These are phyloP conservation scores for Pseudomyrmex dendroicus DNA, from an alignment of 1,140 invertebrate genomes.

Conservation along the genomic window DNA sequence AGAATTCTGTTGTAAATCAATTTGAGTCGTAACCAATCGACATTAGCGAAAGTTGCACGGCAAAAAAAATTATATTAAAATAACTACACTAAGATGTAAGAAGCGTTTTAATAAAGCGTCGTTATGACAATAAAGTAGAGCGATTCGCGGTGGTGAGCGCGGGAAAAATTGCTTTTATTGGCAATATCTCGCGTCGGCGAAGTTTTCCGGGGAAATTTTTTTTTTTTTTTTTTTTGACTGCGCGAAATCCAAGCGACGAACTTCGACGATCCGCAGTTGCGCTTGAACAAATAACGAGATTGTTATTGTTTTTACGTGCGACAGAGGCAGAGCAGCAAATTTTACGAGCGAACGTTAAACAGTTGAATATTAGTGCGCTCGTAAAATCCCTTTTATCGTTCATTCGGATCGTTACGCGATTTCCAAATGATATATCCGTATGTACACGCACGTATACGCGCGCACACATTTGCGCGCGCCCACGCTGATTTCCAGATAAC, in stretches of 20 bases:
- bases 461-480: too few relatives aligned
- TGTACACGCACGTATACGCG: not conserved
- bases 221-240: conserved; percentile 16
- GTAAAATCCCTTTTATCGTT: conserved; percentile 75
- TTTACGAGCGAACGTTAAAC: conserved; percentile 74
- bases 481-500: conserved; percentile 46
- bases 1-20: not conserved
- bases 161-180: conserved; percentile 45
- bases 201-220: conserved; percentile 37
- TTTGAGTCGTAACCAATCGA: conserved; percentile 7
- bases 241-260: conserved; percentile 56
- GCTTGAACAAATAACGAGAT: conserved; percentile 72
- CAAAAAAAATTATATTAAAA: conserved; percentile 18
- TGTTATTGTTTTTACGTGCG: conserved; percentile 74
- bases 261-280: conserved; percentile 11
- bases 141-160: conserved; percentile 17
- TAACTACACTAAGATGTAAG: not conserved
- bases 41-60: not conserved
- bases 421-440: conserved; percentile 61
- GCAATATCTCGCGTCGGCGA: conserved; percentile 44
- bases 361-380: conserved; percentile 74
- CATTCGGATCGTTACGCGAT: conserved; percentile 72
- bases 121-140: conserved; percentile 18
- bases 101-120: conserved; percentile 22
- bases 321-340: conserved; percentile 70